Conservation (phyloP, 2,113 vertebrate species). For the Montifringilla adamsi region DNA sequence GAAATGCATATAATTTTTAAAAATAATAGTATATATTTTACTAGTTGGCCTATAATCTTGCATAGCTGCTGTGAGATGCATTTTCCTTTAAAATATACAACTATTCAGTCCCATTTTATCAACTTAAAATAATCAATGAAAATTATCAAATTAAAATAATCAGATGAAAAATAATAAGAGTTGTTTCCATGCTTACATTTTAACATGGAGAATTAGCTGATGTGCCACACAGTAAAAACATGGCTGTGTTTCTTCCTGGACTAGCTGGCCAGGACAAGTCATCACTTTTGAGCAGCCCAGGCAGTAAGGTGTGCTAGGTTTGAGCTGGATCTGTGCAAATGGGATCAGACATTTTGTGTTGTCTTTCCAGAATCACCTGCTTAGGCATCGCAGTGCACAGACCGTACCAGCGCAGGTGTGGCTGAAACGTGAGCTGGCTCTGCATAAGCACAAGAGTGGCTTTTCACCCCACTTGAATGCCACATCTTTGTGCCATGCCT, state of each 20-base stretch:
- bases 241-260: background rate
- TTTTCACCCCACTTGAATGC: background rate
- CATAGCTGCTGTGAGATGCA: background rate
- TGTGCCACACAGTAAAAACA: background rate
- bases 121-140: background rate
- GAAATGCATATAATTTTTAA: background rate
- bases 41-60: background rate
- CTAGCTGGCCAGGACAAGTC: background rate
- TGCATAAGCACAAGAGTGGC: background rate
- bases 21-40: background rate
- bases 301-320: background rate
- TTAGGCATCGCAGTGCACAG: fast-evolving
- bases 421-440: background rate
- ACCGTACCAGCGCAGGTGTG: background rate
- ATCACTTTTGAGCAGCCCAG: background rate
- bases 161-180: background rate
- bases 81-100: background rate
- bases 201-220: background rate
- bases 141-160: too few relatives aligned
- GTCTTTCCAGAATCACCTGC: background rate
- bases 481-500: background rate
- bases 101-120: background rate
- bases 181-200: background rate
- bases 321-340: background rate
- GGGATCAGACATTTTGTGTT: background rate